These are phyloP conservation scores for Pogonus chalceus DNA, from an alignment of 1,140 invertebrate genomes.

Conservation along the genomic window DNA sequence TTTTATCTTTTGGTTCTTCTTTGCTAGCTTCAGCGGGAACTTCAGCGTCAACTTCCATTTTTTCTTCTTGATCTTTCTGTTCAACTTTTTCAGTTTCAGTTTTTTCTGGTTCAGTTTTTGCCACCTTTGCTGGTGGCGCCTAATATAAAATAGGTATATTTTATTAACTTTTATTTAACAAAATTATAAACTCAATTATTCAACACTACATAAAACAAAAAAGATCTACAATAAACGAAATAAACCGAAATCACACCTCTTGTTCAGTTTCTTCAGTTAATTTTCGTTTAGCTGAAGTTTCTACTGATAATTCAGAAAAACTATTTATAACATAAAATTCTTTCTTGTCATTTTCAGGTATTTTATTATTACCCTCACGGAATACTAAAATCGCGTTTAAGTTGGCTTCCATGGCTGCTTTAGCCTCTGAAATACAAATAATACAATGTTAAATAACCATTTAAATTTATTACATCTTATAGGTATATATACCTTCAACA, in stretches of 20 bases:
- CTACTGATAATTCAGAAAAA: slow-evolving; percentile 32
- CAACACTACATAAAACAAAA: slow-evolving; percentile 17
- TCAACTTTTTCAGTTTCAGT: slow-evolving; percentile 12
- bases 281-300: neutral
- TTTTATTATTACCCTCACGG: slow-evolving; percentile 60
- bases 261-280: neutral
- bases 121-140: slow-evolving; percentile 25
- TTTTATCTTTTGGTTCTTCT: neutral
- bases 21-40: neutral
- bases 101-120: slow-evolving; percentile 21
- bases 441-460: neutral
- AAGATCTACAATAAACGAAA: slow-evolving; percentile 15
- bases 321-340: slow-evolving; percentile 45
- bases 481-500: slow-evolving; percentile 51
- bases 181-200: slow-evolving; percentile 1
- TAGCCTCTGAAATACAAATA: slow-evolving; percentile 52
- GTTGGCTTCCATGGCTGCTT: slow-evolving; percentile 62
- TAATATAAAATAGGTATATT: slow-evolving; percentile 12
- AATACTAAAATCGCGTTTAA: slow-evolving; percentile 52
- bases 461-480: slow-evolving; percentile 2
- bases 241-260: slow-evolving; percentile 8
- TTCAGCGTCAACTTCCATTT: slow-evolving; percentile 1
- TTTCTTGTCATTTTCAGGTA: slow-evolving; percentile 46
- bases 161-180: slow-evolving; percentile 5
- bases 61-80: neutral